phyloP scores from a whole-genome alignment of 2,888 invertebrate genomes.

The Euzophera pinguis region DNA sequence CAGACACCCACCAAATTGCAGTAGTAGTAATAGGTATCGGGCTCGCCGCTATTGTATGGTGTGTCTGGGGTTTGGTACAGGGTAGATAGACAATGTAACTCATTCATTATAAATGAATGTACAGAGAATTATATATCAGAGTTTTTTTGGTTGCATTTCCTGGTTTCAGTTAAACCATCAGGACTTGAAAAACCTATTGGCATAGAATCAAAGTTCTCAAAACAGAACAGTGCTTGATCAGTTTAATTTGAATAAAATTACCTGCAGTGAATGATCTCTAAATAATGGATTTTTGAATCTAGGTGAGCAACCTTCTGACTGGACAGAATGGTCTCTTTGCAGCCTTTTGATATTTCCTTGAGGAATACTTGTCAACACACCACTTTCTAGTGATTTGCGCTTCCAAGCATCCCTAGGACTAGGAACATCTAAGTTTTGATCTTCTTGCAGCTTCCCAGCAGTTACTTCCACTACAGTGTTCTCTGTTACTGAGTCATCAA shows the following conservation, averaged over 20 bases:
- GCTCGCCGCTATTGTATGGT: no score
- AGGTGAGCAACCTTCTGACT: constrained; percentile 68
- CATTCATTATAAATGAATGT: no score
- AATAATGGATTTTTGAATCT: constrained; percentile 68
- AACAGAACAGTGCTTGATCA: constrained; percentile 16
- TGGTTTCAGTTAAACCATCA: no score
- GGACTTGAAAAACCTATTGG: no score
- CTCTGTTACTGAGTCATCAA: constrained; percentile 55
- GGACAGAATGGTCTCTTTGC: constrained; percentile 68
- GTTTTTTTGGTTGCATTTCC: no score
- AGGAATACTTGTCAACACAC: constrained; percentile 47
- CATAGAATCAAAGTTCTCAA: constrained; percentile 34
- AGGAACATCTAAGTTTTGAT: constrained; percentile 58
- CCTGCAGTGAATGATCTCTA: constrained; percentile 74
- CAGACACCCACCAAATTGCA: no score
- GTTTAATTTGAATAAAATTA: constrained; percentile 26
- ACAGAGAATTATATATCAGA: no score
- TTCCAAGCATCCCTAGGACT: constrained; percentile 54
- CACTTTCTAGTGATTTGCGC: constrained; percentile 63
- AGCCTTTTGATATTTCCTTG: constrained; percentile 49
- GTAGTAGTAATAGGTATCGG: no score
- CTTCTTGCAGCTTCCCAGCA: constrained; percentile 34
- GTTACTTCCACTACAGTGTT: constrained; percentile 55
- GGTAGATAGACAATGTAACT: no score
- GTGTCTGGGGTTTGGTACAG: no score